Base-by-base conservation (phyloP, 2,797 vertebrate species). In the Anolis apletophallus region DNA sequence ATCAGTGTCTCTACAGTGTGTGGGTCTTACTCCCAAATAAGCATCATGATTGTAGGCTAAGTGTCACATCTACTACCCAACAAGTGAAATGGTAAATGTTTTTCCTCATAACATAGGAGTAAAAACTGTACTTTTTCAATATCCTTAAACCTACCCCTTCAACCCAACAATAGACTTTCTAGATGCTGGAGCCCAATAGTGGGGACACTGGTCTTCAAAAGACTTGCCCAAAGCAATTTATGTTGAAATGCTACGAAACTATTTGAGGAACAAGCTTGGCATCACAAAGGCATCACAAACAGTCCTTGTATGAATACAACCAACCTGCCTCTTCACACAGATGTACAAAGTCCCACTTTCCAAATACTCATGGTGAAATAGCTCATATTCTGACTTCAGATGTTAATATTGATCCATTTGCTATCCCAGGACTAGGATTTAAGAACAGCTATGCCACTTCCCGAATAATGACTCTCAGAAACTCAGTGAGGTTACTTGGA, bases 391-490 rank as follows among this genome's bases (percentile, higher is more conserved):
- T 0, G 19, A 88, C 83, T 68, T 10, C 34, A 0, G 87, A 93
- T 88, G 94, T 69, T 87, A 1, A 46, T 80, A n/a, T 17, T 0
- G 21, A 90, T 83, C 91, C 77, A 54, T 88, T 90, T 79, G 50
- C 80, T 64, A 29, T 87, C 67, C 87, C 87, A 80, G 72, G 76
- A 88, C 86, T 81, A 23, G 88, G 81, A 85, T 89, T 86, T 86
- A 88, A 46, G 81, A 77, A 92, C 67, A 85, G 86, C 90, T 46
- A 87, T 84, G 85, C 88, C 23, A 90, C 90, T 89, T 36, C 86
- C 87, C 83, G 88, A 87, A 91, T 86, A 0, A 84, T 8, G 21
- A 68, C 0, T 83, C 87, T 91, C 80, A 6, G 14, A 29, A 23
- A 80, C 92, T 92, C 83, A 23, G 23, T 17, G 61, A 81, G 91